phyloP scores from a whole-genome alignment of 2,888 invertebrate genomes.

The Phaonia tiefii region DNA sequence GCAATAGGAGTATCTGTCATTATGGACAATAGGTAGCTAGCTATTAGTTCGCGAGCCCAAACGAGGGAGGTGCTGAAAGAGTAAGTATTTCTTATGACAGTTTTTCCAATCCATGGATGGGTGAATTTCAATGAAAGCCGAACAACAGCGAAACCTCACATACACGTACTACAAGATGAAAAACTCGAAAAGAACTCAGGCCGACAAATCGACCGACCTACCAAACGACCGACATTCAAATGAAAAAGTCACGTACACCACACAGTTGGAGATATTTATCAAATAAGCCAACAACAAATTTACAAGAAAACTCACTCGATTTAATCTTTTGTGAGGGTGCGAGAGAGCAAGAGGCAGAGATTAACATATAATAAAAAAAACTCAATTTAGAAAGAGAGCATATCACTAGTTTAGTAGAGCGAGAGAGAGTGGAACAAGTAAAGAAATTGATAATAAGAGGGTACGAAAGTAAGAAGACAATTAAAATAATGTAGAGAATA shows the following conservation, averaged over 20 bases:
- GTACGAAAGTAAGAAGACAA: neutral
- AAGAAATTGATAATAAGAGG: neutral
- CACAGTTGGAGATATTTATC: conserved; percentile 54
- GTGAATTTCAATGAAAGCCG: conserved; percentile 38
- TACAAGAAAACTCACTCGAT: conserved; percentile 13
- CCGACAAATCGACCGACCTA: conserved; percentile 34
- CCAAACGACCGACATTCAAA: conserved; percentile 55
- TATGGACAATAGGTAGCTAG: neutral
- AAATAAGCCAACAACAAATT: neutral
- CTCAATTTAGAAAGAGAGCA: too few species aligned
- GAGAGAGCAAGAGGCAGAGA: conserved; percentile 2
- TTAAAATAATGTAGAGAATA: neutral
- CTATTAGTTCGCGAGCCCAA: conserved; percentile 1
- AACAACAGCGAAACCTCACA: conserved; percentile 17
- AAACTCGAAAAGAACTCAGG: conserved; percentile 56
- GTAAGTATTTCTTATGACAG: conserved; percentile 65
- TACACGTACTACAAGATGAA: conserved; percentile 30
- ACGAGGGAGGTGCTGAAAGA: conserved; percentile 33
- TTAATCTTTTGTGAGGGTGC: too few species aligned
- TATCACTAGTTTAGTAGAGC: too few species aligned
- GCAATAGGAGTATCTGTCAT: neutral
- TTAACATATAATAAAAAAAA: neutral
- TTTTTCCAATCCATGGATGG: conserved; percentile 64
- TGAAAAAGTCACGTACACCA: conserved; percentile 66
- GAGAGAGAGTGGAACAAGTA: neutral